Base-by-base conservation (phyloP, 2,888 invertebrate species). In the Cheilosia impressa region DNA sequence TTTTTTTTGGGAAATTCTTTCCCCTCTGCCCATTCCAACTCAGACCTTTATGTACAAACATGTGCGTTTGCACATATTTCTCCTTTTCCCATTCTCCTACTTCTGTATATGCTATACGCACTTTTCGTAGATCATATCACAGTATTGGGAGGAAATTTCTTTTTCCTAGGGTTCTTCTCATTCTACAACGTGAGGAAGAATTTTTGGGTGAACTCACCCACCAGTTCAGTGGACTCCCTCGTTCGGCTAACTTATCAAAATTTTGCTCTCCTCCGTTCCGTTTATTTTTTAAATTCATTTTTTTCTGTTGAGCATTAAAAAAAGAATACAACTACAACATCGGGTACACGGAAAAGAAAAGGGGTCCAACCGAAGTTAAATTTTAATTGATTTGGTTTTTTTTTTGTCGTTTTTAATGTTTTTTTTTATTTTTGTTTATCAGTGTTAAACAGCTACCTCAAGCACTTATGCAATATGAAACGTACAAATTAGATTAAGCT, bases 121-220 rank as follows among this genome's bases (percentile, higher is more conserved):
- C 76, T 58, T 45, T 71, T 47, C 78, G 63, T 63, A 78, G 38
- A 47, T 55, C 31, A 45, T 69, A 43, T 72, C 31, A 31, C 52
- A 27, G 68, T 57, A 17, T 68, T 31, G 55, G 53, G 47, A 43
- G 66, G 43, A 47, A 38, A 22, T 69, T 69, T 60, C 34, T 58
- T 34, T 43, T 41, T 43, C 27, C 55, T 52, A 24, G 17, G 55
- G 52, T 77, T 82, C 57, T 76, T 55, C 58, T 63, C n/a, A 5
- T 60, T 60, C 31, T 5, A 58, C 27, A 63, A 73, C 82, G 79
- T 79, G 43, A 85, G 75, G 83, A 82, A 79, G 82, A 80, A 82
- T 80, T 90, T 90, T 89, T 83, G 89, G 89, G 89, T 89, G 89
- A 90, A 84, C 71, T 90, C 91, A 90, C 89, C 90, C 91, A 90